Evolutionary conservation across 1,140 invertebrate genomes (phyloP).

Genomic region (Zaprionus taronus): DNA sequence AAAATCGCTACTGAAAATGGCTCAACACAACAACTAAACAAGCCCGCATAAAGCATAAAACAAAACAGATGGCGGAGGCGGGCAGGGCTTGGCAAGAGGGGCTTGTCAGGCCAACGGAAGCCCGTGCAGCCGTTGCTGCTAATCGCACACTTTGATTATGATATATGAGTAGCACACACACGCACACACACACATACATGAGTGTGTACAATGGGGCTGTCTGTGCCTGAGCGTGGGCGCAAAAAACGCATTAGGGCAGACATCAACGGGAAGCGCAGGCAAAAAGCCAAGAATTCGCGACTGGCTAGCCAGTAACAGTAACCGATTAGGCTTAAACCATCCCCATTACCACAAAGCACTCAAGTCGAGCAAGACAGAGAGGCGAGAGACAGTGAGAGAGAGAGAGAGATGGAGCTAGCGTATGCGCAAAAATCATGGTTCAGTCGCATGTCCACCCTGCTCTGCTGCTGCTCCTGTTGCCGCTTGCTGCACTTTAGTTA

Average conservation of each 20-base stretch:
- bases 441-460: slow-evolving; percentile 14
- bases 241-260: slow-evolving; percentile 70
- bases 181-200: neutral
- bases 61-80: neutral
- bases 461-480: slow-evolving; percentile 9
- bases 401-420: slow-evolving; percentile 16
- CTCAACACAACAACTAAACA: slow-evolving; percentile 16
- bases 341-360: slow-evolving; percentile 23
- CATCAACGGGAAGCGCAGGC: slow-evolving; percentile 52
- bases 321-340: slow-evolving; percentile 49
- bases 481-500: neutral
- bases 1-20: slow-evolving; percentile 8
- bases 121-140: slow-evolving; percentile 36
- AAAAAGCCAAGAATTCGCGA: slow-evolving; percentile 54
- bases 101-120: slow-evolving; percentile 51
- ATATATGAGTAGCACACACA: slow-evolving; percentile 39
- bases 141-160: slow-evolving; percentile 58
- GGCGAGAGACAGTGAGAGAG: slow-evolving; percentile 1
- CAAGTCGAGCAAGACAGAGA: neutral
- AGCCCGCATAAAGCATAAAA: neutral
- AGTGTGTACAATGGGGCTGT: neutral
- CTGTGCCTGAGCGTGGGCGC: slow-evolving; percentile 23
- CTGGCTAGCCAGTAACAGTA: slow-evolving; percentile 52
- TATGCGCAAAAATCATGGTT: slow-evolving; percentile 37
- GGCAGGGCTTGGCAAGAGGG: neutral